Conservation (phyloP, 2,113 vertebrate genomes). For the Cavia aperea region DNA sequence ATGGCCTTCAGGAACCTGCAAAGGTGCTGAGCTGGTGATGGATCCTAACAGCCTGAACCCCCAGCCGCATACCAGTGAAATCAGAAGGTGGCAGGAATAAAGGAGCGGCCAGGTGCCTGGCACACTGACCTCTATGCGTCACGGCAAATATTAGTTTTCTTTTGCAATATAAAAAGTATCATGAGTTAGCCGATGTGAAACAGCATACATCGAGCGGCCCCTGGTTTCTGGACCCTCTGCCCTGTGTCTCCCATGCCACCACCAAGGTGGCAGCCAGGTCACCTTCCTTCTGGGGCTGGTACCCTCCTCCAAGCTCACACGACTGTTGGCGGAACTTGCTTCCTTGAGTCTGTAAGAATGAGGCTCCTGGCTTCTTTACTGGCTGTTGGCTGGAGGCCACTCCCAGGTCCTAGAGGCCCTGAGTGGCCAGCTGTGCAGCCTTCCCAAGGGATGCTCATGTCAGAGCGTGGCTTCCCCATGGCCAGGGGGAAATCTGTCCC, state of each 20-base stretch:
- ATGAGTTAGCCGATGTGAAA: not conserved
- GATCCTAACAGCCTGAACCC: not conserved
- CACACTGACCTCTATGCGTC: too few relatives aligned
- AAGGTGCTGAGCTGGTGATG: not conserved
- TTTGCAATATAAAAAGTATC: not conserved
- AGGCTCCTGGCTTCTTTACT: not conserved
- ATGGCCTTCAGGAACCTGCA: not conserved
- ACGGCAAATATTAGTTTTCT: not conserved
- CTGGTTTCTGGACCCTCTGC: not conserved
- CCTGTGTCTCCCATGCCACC: not conserved
- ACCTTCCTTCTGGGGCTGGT: not conserved
- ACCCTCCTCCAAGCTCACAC: not conserved
- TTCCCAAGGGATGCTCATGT: not conserved
- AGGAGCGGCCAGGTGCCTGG: not conserved
- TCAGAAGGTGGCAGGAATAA: fast-evolving
- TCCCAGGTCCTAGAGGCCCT: not conserved
- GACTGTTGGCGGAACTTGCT: not conserved
- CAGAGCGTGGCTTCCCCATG: not conserved
- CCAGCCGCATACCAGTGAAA: not conserved
- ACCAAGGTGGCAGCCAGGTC: fast-evolving
- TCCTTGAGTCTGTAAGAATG: not conserved
- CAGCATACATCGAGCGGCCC: not conserved
- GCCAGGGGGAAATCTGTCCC: not conserved
- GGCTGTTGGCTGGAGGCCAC: not conserved
- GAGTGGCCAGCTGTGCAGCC: not conserved